These are phyloP conservation scores for Blomia tropicalis DNA, from an alignment of 2,888 invertebrate species.

Conservation along the genomic window DNA sequence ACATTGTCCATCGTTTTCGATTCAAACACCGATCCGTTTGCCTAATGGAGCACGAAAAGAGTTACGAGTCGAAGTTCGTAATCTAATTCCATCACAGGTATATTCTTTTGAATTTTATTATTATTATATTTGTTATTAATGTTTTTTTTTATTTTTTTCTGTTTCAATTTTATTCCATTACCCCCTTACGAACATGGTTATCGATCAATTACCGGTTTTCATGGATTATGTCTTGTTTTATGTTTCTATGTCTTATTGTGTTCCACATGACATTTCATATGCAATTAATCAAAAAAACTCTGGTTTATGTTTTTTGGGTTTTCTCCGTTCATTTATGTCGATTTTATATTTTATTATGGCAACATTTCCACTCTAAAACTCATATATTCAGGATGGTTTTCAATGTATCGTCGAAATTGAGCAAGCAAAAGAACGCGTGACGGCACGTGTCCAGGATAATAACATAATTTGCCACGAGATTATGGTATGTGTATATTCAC, in stretches of 20 bases:
- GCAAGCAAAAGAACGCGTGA: slow-evolving; percentile 69
- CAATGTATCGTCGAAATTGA: slow-evolving; percentile 80
- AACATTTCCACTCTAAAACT: not conserved
- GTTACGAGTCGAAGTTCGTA: slow-evolving; percentile 71
- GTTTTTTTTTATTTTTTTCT: not conserved
- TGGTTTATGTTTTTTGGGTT: slow-evolving; percentile 25
- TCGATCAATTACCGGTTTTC: not conserved
- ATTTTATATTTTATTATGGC: slow-evolving; percentile 9
- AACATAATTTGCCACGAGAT: slow-evolving; percentile 75
- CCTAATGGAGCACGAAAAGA: slow-evolving; percentile 78
- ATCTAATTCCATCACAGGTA: slow-evolving; percentile 57
- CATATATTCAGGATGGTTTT: slow-evolving; percentile 51
- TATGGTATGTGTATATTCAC: slow-evolving; percentile 43
- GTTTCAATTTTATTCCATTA: no score
- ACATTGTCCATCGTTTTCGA: slow-evolving; percentile 61
- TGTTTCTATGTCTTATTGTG: not conserved
- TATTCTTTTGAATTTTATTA: slow-evolving; percentile 18
- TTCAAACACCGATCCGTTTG: slow-evolving; percentile 54
- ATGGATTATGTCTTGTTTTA: not conserved
- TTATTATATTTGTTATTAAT: not conserved
- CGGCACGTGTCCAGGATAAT: slow-evolving; percentile 59
- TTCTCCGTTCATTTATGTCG: not conserved
- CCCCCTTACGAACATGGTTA: no score
- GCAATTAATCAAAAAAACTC: slow-evolving; percentile 3
- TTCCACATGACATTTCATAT: no score